Evolutionary conservation across 64 coral and sea anemone species (phyloP).

Genomic region (Montipora efflorescens): DNA sequence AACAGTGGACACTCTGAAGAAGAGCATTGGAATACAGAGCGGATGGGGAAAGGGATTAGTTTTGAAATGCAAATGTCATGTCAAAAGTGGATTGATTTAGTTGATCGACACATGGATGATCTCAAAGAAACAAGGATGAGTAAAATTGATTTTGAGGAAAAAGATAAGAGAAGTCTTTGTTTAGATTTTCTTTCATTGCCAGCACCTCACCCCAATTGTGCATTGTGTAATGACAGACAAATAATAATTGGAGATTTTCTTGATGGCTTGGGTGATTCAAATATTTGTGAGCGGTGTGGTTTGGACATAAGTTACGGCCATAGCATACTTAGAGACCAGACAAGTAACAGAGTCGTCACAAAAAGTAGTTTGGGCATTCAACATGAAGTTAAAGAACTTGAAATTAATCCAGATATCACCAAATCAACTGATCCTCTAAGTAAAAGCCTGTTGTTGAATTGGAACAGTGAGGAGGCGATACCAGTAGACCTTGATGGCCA

Average conservation of each 20-base stretch:
- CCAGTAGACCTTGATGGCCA: constrained; percentile 15
- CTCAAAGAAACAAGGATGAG: neutral
- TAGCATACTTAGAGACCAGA: constrained; percentile 41
- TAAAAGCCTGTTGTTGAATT: constrained; percentile 75
- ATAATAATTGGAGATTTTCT: neutral
- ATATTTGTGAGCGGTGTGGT: constrained; percentile 63
- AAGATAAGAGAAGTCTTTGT: constrained; percentile 45
- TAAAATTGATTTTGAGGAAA: neutral
- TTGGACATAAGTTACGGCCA: constrained; percentile 25
- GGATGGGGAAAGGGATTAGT: neutral
- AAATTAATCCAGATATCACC: constrained; percentile 36
- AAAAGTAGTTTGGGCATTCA: constrained; percentile 37
- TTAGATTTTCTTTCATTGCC: neutral
- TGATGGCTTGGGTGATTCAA: neutral
- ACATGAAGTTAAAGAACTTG: neutral
- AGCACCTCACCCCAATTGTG: constrained; percentile 55
- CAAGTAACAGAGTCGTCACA: constrained; percentile 40
- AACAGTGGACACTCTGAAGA: neutral
- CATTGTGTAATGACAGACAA: constrained; percentile 50
- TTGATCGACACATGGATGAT: neutral
- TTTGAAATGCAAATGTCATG: constrained; percentile 13
- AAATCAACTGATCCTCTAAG: constrained; percentile 79
- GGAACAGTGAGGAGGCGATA: constrained; percentile 57
- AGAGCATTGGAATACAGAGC: neutral
- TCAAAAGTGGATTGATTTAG: constrained; percentile 42